Base-by-base conservation (phyloP, 2,113 vertebrate genomes). In the Hipposideros armiger region DNA sequence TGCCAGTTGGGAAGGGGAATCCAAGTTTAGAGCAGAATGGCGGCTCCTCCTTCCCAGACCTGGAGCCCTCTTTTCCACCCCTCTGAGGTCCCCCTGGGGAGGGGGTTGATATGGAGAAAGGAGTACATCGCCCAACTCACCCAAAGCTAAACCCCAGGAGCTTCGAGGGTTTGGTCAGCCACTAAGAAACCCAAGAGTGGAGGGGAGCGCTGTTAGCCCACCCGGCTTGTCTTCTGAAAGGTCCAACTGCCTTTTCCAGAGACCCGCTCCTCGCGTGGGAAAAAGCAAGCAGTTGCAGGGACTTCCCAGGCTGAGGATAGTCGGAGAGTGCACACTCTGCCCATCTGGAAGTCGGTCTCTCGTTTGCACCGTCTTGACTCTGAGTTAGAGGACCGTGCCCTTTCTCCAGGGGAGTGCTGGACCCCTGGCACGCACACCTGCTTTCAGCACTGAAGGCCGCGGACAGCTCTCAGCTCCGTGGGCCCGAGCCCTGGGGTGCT, bases 361-460 rank as follows among this genome's bases (percentile, higher is more conserved):
- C 40, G 1, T 70, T 56, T 47, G 62, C 5, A 42, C 20, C 3
- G 3, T 52, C 83, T 26, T 42, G 58, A 56, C 42, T 62, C 0
- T 3, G n/a, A 70, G 13, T 60, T 74, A 64, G 26, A n/a, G 28
- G n/a, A 1, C 62, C 2, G 0, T 2, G 0, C 11, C 7, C n/a
- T 22, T 80, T 64, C 76, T 32, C 4, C 22, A 2, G 2, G 64
- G 78, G 83, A 67, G 47, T 24, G 70, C 42, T n/a, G 90, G 82
- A 77, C 50, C n/a, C 84, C 19, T 3, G 15, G 7, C 0, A 5
- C 0, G 7, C 40, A 0, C 94, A 87, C 90, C 84, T 94, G 91
- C 50, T 81, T 97, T 98, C 97, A 98, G 97, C 96, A 97, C 97
- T 93, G 26, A 32, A 87, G 90, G 69, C 74, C 66, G 8, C 42